Conservation (phyloP, 30 jellyfish, hydroid and myxozoan species). For the Cassiopea xamachana region DNA sequence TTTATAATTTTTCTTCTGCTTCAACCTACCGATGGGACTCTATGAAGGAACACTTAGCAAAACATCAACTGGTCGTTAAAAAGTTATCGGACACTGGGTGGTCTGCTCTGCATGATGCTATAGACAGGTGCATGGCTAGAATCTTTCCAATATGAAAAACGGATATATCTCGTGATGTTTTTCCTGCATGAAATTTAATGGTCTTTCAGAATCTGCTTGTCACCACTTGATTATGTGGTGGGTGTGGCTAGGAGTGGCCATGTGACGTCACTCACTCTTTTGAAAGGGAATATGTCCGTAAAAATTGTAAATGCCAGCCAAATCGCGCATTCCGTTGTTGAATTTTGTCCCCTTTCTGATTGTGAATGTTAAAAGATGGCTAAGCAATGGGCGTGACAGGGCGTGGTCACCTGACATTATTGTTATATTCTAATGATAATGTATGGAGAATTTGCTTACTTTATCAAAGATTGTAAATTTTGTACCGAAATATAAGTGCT, state of each 20-base stretch:
- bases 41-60: no score
- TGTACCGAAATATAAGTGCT: slow-evolving; percentile 34
- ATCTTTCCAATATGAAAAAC: slow-evolving; percentile 53
- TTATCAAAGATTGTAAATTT: slow-evolving; percentile 9
- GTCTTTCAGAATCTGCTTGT: slow-evolving; percentile 61
- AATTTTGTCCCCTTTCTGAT: slow-evolving; percentile 32
- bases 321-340: background rate
- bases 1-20: no score
- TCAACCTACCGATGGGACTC: no score
- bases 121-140: slow-evolving; percentile 44
- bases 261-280: slow-evolving; percentile 55
- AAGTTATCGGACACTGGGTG: no score
- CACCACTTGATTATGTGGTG: slow-evolving; percentile 41
- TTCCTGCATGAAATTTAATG: slow-evolving; percentile 57
- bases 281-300: slow-evolving; percentile 16
- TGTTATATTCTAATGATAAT: background rate
- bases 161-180: slow-evolving; percentile 39
- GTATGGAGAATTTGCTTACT: slow-evolving; percentile 16
- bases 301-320: slow-evolving; percentile 2
- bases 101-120: no score
- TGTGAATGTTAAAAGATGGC: slow-evolving; percentile 13
- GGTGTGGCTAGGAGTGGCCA: background rate
- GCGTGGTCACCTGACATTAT: slow-evolving; percentile 30
- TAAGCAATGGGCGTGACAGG: slow-evolving; percentile 6
- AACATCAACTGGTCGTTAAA: no score